Evolutionary conservation across 2,888 invertebrate species (phyloP), one percentile per base, ranked within the genome.

Genomic region (Tyria jacobaeae): DNA sequence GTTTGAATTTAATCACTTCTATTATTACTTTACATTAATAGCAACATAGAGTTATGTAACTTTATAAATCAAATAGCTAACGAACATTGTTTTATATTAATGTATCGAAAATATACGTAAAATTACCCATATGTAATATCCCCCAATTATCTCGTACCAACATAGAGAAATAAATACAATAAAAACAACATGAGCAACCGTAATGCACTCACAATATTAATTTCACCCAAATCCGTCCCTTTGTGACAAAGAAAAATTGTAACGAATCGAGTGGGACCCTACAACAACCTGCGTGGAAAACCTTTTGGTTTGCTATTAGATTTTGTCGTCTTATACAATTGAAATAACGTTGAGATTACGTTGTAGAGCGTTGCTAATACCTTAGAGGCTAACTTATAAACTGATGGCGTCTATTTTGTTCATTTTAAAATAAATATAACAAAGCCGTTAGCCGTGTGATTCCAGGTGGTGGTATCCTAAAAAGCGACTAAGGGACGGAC

Each of bases 211-310:
- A 81, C 82, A 79, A 87, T 87, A 90, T 89, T 89, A 90, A 89
- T 88, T 87, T 87, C 85, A 80, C 88, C 74, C 81, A 85, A 91
- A 89, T 89, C 89, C 90, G 86, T 88, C 90, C 88, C 89, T 83
- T 86, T 87, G 88, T 89, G 91, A 91, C 92, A 91, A 89, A 91
- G 91, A 91, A 92, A 91, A 92, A 92, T 91, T 89, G 90, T 88
- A 88, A 89, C 90, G 89, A 91, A 91, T 90, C 81, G 87, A 89
- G 86, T 86, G 84, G 83, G 83, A 81, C 83, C 79, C 81, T 83
- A 72, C 73, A 73, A 79, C 84, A 86, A 89, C 90, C 90, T 89
- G 87, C 80, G 80, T 74, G 73, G 79, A 83, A 81, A 84, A 76
- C 82, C 81, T 81, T 81, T 82, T 76, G 41, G 25, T 41, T 4